Conservation (phyloP, 2,888 invertebrate genomes). For the Didymodactylos carnosus region DNA sequence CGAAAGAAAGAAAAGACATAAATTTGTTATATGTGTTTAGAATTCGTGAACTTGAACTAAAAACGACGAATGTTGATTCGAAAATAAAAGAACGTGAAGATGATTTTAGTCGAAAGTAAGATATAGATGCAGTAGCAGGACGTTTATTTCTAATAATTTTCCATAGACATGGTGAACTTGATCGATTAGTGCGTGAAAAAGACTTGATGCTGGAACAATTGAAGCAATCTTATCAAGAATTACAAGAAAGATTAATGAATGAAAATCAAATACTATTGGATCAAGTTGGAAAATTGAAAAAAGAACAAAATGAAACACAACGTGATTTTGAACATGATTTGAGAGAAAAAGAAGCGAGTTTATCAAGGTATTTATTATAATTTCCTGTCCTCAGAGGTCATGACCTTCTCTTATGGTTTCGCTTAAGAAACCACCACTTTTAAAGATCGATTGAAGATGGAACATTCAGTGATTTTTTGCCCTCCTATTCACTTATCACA, state of each 20-base stretch:
- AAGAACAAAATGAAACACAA: neutral
- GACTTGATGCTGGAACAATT: neutral
- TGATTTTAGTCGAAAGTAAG: neutral
- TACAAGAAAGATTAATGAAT: too few species aligned
- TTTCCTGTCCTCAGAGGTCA: too few species aligned
- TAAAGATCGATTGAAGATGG: too few species aligned
- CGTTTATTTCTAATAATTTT: neutral
- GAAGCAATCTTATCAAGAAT: neutral
- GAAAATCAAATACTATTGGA: neutral
- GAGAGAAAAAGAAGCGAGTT: neutral
- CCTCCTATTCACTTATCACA: too few species aligned
- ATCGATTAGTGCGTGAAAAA: conserved; percentile 1
- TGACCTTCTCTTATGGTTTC: too few species aligned
- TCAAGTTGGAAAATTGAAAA: neutral
- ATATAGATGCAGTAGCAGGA: neutral
- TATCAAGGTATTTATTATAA: neutral
- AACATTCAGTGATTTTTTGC: too few species aligned
- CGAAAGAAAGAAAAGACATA: too few species aligned
- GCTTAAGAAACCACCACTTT: too few species aligned
- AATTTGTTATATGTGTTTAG: conserved; percentile 4
- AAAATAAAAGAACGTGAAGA: conserved; percentile 3
- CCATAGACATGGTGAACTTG: neutral
- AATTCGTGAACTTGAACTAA: conserved; percentile 13
- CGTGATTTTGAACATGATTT: neutral
- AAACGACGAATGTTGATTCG: conserved; percentile 1